These are phyloP conservation scores for Limnodromus scolopaceus DNA, from an alignment of 2,797 vertebrate genomes.

Conservation along the genomic window DNA sequence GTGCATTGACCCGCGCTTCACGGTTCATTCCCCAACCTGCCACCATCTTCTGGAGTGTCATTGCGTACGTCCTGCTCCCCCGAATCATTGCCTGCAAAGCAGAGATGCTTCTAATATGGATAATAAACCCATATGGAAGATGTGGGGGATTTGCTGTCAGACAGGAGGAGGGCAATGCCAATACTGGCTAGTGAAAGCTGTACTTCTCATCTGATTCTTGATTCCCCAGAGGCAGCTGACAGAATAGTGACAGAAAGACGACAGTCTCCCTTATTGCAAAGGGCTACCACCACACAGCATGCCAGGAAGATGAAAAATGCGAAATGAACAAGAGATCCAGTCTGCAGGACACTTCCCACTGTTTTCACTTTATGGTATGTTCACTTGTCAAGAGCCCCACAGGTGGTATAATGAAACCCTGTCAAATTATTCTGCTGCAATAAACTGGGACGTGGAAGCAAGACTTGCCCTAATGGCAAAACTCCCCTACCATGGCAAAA, in stretches of 20 bases:
- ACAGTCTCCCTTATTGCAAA: neutral
- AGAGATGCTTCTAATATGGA: neutral
- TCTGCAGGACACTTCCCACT: neutral
- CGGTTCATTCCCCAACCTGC: neutral
- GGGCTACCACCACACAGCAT: neutral
- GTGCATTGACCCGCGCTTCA: accelerated
- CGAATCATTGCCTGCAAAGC: neutral
- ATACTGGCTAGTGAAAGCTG: neutral
- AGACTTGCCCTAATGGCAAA: neutral
- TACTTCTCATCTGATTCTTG: neutral
- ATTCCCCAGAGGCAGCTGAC: neutral
- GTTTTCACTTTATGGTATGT: neutral
- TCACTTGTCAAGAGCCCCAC: neutral
- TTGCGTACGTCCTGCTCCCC: accelerated
- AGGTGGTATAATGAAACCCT: neutral
- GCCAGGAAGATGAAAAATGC: neutral
- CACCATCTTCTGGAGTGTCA: neutral
- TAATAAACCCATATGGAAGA: neutral
- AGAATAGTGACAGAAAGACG: neutral
- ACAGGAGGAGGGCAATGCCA: neutral
- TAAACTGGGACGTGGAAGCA: accelerated
- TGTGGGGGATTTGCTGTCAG: neutral
- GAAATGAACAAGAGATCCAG: neutral
- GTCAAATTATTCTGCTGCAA: neutral
- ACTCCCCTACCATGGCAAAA: neutral